Percentiles rank a stretch among this genome's conserved stretches.
Conservation (phyloP, 2,888 invertebrate genomes). For the Clivina fossor region DNA sequence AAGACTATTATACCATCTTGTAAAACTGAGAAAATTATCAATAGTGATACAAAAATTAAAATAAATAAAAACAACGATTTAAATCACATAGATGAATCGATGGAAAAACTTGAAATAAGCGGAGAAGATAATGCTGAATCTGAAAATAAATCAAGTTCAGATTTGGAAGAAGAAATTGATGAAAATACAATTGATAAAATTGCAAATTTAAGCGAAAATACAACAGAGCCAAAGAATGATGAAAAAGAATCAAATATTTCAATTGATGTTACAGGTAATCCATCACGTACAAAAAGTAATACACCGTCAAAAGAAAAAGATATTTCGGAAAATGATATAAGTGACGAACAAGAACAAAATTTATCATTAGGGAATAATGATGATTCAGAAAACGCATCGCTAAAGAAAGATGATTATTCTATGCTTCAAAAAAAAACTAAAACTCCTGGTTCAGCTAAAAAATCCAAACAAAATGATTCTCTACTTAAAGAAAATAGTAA, state of each 20-base stretch:
- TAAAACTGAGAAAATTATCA: background rate
- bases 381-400: background rate
- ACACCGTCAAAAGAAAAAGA: background rate
- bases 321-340: background rate
- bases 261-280: background rate
- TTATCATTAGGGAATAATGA: constrained; percentile 21
- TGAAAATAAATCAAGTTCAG: background rate
- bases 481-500: background rate
- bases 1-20: too few relatives aligned
- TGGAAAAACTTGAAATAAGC: background rate
- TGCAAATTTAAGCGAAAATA: background rate
- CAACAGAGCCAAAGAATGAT: background rate
- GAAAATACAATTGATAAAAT: constrained; percentile 12
- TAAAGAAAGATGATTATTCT: background rate
- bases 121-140: background rate
- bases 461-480: background rate
- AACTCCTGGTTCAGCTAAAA: background rate
- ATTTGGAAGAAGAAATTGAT: constrained; percentile 1
- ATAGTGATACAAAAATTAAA: background rate
- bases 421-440: too few relatives aligned
- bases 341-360: constrained; percentile 7
- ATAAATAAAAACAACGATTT: background rate
- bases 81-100: background rate
- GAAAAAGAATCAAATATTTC: constrained; percentile 9
- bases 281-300: background rate